A percentile compares a stretch with the other conserved stretches of the same genome.
Evolutionary conservation across 2,797 vertebrate genomes (phyloP).

Genomic region (Sebastes matsubarae): DNA sequence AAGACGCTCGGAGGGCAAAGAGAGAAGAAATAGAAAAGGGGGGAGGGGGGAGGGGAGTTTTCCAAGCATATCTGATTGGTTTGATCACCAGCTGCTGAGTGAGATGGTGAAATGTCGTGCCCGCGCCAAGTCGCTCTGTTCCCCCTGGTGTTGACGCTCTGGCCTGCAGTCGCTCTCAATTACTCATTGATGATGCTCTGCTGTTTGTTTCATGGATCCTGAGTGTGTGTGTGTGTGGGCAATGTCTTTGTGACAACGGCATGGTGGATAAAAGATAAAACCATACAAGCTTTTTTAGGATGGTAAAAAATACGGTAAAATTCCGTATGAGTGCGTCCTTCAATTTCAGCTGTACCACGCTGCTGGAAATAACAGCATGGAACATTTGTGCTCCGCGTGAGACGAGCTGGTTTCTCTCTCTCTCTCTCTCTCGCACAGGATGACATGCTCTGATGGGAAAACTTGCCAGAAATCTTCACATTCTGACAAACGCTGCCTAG

Average conservation of each 20-base stretch:
- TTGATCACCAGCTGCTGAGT: slow-evolving; percentile 75
- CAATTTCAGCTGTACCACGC: background rate
- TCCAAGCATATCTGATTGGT: slow-evolving; percentile 72
- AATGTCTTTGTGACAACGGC: background rate
- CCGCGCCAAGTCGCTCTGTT: slow-evolving; percentile 58
- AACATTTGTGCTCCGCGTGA: slow-evolving; percentile 20
- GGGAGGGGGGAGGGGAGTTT: slow-evolving; percentile 2
- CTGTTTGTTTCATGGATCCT: slow-evolving; percentile 53
- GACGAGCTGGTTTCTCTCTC: slow-evolving; percentile 21
- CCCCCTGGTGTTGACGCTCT: slow-evolving; percentile 43
- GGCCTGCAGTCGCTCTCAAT: slow-evolving; percentile 66
- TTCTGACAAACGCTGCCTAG: slow-evolving; percentile 48
- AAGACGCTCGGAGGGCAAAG: slow-evolving; percentile 40
- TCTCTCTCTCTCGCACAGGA: background rate
- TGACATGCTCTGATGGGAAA: slow-evolving; percentile 51
- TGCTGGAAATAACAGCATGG: slow-evolving; percentile 13
- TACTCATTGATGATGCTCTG: slow-evolving; percentile 67
- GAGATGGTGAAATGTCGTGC: slow-evolving; percentile 60
- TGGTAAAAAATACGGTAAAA: background rate
- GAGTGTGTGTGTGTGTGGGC: slow-evolving; percentile 42
- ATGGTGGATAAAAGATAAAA: background rate
- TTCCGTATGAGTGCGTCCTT: background rate
- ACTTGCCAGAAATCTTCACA: slow-evolving; percentile 40
- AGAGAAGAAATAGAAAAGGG: slow-evolving; percentile 16
- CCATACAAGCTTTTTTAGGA: background rate